Conservation (phyloP, 1,140 invertebrate genomes). For the Eubasilissa regina region DNA sequence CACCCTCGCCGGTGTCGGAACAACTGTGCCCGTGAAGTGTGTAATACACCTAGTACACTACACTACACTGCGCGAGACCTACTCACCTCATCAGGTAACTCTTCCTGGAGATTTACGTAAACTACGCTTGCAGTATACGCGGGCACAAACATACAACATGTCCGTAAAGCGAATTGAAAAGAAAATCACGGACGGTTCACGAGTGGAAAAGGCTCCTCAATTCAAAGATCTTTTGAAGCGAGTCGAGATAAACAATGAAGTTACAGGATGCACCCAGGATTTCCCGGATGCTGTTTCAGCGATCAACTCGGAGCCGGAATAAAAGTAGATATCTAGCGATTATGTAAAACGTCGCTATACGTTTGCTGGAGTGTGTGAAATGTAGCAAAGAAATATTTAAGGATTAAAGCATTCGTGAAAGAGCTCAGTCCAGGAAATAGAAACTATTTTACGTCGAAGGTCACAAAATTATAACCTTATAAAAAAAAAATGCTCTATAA, state of each 20-base stretch:
- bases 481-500: too few relatives aligned
- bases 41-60: not conserved
- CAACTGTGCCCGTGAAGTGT: slow-evolving; percentile 17
- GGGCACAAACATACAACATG: not conserved
- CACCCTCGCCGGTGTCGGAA: slow-evolving; percentile 11
- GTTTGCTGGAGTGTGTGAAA: too few relatives aligned
- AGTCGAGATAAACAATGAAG: slow-evolving; percentile 40
- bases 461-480: too few relatives aligned
- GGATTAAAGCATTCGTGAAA: too few relatives aligned
- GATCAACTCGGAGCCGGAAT: slow-evolving; percentile 5
- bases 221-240: slow-evolving; percentile 32
- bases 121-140: not conserved
- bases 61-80: not conserved
- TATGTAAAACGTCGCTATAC: not conserved
- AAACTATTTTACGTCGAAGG: too few relatives aligned
- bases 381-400: too few relatives aligned
- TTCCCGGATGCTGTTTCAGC: slow-evolving; percentile 33
- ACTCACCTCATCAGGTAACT: not conserved
- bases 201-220: slow-evolving; percentile 19
- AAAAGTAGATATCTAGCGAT: slow-evolving; percentile 27
- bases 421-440: too few relatives aligned
- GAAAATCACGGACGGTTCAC: slow-evolving; percentile 21
- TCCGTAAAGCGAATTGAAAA: slow-evolving; percentile 30
- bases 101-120: slow-evolving; percentile 7
- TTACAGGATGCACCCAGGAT: slow-evolving; percentile 36